Evolutionary conservation across 2,888 invertebrate genomes (phyloP).

Genomic region (Sphaerophoria taeniata): DNA sequence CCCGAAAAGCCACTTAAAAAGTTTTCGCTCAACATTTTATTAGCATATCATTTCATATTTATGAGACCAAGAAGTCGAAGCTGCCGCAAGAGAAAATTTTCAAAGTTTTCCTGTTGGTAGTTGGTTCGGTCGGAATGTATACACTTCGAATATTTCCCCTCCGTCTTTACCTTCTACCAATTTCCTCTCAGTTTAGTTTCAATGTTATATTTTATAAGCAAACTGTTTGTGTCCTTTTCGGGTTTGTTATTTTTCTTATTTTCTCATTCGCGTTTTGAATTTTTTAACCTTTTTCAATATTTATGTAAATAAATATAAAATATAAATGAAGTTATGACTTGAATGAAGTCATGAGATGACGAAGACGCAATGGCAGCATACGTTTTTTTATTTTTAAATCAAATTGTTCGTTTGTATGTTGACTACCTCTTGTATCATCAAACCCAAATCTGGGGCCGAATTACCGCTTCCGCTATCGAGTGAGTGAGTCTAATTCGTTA

Average conservation of each 20-base stretch:
- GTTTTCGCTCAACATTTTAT: slow-evolving; percentile 73
- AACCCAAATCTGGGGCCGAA: no score
- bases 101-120: slow-evolving; percentile 46
- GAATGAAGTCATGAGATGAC: slow-evolving; percentile 58
- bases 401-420: slow-evolving; percentile 27
- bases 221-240: slow-evolving; percentile 60
- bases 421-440: no score
- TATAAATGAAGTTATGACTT: slow-evolving; percentile 71
- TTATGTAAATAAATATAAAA: slow-evolving; percentile 68
- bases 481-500: no score
- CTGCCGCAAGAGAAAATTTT: slow-evolving; percentile 63
- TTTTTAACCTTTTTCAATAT: slow-evolving; percentile 73
- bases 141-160: not conserved
- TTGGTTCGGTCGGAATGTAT: no score
- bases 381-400: slow-evolving; percentile 39
- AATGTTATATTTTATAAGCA: no score
- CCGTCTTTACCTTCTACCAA: not conserved
- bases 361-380: slow-evolving; percentile 30
- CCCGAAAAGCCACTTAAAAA: slow-evolving; percentile 72
- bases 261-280: slow-evolving; percentile 70
- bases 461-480: no score
- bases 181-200: slow-evolving; percentile 4
- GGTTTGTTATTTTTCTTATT: slow-evolving; percentile 64
- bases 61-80: slow-evolving; percentile 69
- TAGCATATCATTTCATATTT: slow-evolving; percentile 74